Evolutionary conservation across 2,113 vertebrate species (phyloP), one percentile per base, ranked within the genome.

Genomic region (Eretmochelys imbricata): DNA sequence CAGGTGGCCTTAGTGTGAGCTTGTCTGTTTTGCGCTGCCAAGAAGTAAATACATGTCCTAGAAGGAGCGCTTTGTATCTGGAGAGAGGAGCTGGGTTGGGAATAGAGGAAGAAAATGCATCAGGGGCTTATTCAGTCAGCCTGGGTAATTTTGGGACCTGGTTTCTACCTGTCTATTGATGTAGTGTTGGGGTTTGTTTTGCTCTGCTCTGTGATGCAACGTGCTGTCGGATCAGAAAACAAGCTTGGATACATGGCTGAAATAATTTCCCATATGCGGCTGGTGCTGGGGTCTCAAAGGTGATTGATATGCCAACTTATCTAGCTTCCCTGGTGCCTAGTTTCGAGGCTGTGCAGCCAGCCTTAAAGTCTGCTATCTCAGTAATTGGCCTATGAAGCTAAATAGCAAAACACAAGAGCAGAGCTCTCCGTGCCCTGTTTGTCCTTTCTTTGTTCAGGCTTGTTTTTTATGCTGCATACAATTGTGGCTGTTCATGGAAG

Each of bases 381-480:
- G 78, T 91, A 85, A 83, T 38, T 51, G 65, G 57, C 22, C 93
- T 94, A 16, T 57, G 78, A 92, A 95, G 82, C 87, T 50, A 51
- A 94, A 83, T 89, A 92, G 95, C 90, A 84, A 87, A 94, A 96
- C 93, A 87, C 87, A 96, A 85, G 9, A 88, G 85, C 89, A 81
- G 89, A 88, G 35, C 82, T 48, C 49, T 93, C 92, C 12, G 86
- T 8, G 50, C 90, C 94, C 90, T 84, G 89, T 93, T 95, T 90
- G 86, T 91, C 87, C 42, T 51, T 88, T 90, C 88, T 75, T 76
- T 94, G 90, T 88, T 95, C n/a, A 69, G 93, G 90, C 82, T 95
- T 96, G 87, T 96, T 97, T 35, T 94, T 95, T n/a, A 24, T 95
- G 89, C 89, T 94, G n/a, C 50, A 55, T 91, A 88, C 91, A 94